phyloP scores from a whole-genome alignment of 2,797 vertebrate species.

The Macropus fuliginosus region DNA sequence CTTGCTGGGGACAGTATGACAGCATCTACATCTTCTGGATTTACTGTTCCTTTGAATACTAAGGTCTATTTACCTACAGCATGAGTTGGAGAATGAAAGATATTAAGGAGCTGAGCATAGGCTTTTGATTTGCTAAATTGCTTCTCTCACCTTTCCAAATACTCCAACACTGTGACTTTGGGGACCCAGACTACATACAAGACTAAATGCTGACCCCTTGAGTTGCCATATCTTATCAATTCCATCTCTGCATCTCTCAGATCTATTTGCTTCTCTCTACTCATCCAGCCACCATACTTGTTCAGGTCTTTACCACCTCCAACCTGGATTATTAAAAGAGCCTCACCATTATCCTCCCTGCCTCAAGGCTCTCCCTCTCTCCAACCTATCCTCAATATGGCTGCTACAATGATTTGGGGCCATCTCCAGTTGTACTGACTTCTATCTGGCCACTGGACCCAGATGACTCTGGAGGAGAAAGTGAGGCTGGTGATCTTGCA shows the following conservation, averaged over 20 bases:
- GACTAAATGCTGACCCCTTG: background rate
- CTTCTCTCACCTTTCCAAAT: background rate
- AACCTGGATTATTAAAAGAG: background rate
- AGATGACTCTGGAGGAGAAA: no score
- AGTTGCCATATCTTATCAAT: background rate
- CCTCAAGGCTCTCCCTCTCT: background rate
- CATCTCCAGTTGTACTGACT: no score
- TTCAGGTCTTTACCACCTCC: background rate
- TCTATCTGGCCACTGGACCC: no score
- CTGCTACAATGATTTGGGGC: no score
- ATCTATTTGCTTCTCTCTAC: background rate
- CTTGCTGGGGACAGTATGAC: background rate
- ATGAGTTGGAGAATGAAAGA: background rate
- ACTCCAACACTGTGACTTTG: background rate
- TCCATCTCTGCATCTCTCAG: background rate
- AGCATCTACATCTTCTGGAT: background rate
- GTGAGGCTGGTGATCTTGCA: no score
- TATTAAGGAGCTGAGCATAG: background rate
- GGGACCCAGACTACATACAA: background rate
- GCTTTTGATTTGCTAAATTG: background rate
- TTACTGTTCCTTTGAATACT: background rate
- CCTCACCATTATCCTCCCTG: background rate
- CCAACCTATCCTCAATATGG: background rate
- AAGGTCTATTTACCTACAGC: background rate
- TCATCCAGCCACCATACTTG: background rate